Conservation (phyloP, 2,888 invertebrate species). For the Erpobdella octoculata region DNA sequence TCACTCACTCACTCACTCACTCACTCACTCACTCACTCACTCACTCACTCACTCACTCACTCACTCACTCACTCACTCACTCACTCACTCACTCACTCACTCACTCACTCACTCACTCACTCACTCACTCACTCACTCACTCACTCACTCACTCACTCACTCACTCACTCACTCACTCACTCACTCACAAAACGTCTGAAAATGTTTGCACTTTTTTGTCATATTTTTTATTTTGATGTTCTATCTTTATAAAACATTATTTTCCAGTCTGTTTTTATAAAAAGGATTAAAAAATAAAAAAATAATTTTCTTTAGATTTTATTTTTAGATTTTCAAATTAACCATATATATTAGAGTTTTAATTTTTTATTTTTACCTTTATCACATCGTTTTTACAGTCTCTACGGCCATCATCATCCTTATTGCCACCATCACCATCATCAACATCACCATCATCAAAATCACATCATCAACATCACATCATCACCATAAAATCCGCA, state of each 20-base stretch:
- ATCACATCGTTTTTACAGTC: not conserved
- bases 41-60: not conserved
- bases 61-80: not conserved
- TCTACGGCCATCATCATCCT: not conserved
- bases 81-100: not conserved
- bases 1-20: not conserved
- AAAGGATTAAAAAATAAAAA: no score
- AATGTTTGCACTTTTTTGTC: no score
- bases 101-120: not conserved
- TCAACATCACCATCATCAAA: no score
- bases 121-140: not conserved
- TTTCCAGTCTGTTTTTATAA: no score
- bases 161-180: not conserved
- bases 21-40: not conserved
- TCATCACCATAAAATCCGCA: no score
- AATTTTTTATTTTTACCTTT: no score
- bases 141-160: not conserved
- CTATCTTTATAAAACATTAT: no score
- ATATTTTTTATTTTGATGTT: no score
- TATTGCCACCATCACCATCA: slow-evolving; percentile 2
- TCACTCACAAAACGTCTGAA: not conserved
- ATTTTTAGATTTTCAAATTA: no score
- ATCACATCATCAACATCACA: no score
- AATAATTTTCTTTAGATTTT: no score
- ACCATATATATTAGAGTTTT: no score